Percentiles rank a stretch among this genome's conserved stretches.
Conservation (phyloP, 64 coral and sea anemone species). For the Trachythela sp. region DNA sequence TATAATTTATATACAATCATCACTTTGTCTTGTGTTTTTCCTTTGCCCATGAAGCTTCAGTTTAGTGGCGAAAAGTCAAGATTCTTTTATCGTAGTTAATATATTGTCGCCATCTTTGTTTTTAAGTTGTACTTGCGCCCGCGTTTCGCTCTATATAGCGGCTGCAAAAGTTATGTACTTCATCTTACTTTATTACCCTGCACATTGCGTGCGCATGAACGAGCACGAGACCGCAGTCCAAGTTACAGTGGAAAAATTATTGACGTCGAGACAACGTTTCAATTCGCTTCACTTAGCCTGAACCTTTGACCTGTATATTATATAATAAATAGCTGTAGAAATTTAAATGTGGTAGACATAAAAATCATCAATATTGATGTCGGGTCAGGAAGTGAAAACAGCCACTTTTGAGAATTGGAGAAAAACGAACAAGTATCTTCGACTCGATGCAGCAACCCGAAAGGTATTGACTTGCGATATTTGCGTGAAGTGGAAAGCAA, state of each 20-base stretch:
- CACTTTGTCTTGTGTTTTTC: not conserved
- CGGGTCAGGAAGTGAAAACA: slow-evolving; percentile 38
- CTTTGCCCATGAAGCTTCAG: not conserved
- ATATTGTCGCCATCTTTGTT: slow-evolving; percentile 20
- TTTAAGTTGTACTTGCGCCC: not conserved
- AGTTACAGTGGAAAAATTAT: no score
- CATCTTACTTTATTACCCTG: no score
- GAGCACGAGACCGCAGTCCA: no score
- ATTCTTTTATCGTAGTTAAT: not conserved
- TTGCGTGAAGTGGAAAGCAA: slow-evolving; percentile 58
- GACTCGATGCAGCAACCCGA: slow-evolving; percentile 39
- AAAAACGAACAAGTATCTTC: slow-evolving; percentile 60
- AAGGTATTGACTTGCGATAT: slow-evolving; percentile 55
- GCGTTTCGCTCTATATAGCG: not conserved
- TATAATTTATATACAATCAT: not conserved
- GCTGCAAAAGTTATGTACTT: no score
- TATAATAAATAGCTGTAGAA: no score
- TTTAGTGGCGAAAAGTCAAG: not conserved
- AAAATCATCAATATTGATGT: no score
- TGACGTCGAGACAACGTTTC: no score
- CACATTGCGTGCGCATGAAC: no score
- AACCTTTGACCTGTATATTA: no score
- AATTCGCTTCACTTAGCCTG: no score
- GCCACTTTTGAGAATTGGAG: slow-evolving; percentile 51
- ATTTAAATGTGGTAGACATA: no score